Evolutionary conservation across 1,140 invertebrate species (phyloP).

Genomic region (Eubasilissa regina): DNA sequence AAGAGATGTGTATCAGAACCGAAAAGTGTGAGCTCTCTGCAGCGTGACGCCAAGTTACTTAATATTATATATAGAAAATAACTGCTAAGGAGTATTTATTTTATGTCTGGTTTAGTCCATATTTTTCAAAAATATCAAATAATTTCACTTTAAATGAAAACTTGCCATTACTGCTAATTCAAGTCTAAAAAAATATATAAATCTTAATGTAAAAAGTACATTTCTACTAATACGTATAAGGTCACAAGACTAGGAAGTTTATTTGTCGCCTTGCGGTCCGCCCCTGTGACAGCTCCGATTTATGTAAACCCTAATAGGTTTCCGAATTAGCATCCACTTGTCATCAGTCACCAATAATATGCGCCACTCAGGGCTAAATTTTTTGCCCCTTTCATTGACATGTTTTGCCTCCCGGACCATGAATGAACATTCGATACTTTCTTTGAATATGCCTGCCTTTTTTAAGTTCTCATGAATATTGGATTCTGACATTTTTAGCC

Average conservation of each 20-base stretch:
- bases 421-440: constrained; percentile 21
- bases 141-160: no score
- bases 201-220: no score
- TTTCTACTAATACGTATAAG: no score
- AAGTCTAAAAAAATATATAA: no score
- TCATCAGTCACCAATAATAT: constrained; percentile 9
- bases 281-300: constrained; percentile 40
- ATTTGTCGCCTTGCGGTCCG: background rate
- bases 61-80: no score
- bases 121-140: no score
- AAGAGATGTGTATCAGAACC: no score
- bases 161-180: no score
- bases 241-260: background rate
- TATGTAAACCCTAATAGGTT: constrained; percentile 57
- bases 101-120: no score
- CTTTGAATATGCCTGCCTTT: background rate
- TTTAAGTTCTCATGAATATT: constrained; percentile 22
- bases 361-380: background rate
- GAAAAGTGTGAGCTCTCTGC: no score
- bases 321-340: constrained; percentile 43
- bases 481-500: background rate
- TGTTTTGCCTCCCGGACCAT: constrained; percentile 20
- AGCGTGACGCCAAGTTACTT: no score
- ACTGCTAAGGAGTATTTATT: no score
- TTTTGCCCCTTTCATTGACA: constrained; percentile 12